These are phyloP conservation scores for Emberiza fucata DNA, from an alignment of 2,113 vertebrate species.

Conservation along the genomic window DNA sequence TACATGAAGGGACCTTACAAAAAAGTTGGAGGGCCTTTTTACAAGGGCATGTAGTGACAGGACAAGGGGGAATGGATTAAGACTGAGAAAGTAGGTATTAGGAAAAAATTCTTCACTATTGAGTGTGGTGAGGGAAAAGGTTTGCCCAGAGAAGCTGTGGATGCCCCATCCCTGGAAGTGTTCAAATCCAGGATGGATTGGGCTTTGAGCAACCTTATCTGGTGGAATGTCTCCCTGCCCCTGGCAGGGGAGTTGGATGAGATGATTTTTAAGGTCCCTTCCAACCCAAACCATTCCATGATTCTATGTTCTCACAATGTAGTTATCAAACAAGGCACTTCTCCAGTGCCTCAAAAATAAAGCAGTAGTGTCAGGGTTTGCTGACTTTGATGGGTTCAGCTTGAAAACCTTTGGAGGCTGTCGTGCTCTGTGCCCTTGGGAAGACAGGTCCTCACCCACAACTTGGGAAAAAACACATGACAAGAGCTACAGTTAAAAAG, in stretches of 20 bases:
- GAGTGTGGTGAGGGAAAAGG: not conserved
- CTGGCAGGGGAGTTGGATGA: not conserved
- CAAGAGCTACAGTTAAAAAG: not conserved
- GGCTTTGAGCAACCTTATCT: not conserved
- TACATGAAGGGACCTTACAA: not conserved
- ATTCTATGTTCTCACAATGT: not conserved
- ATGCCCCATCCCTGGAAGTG: not conserved
- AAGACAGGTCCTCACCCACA: not conserved
- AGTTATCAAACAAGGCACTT: not conserved
- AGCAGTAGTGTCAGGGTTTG: not conserved
- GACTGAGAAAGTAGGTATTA: not conserved
- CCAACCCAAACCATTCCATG: not conserved
- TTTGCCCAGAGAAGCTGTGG: not conserved
- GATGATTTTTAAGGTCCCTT: not conserved
- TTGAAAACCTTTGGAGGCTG: not conserved
- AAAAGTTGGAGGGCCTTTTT: not conserved
- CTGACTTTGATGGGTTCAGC: not conserved
- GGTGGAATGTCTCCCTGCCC: not conserved
- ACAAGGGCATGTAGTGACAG: not conserved
- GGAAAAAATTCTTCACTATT: not conserved
- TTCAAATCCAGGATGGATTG: accelerated
- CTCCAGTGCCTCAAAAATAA: not conserved
- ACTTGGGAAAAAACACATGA: not conserved
- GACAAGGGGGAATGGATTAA: not conserved
- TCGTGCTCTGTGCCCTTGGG: not conserved